Base-by-base conservation (phyloP, 1,140 invertebrate species). In the Eriosoma lanigerum region DNA sequence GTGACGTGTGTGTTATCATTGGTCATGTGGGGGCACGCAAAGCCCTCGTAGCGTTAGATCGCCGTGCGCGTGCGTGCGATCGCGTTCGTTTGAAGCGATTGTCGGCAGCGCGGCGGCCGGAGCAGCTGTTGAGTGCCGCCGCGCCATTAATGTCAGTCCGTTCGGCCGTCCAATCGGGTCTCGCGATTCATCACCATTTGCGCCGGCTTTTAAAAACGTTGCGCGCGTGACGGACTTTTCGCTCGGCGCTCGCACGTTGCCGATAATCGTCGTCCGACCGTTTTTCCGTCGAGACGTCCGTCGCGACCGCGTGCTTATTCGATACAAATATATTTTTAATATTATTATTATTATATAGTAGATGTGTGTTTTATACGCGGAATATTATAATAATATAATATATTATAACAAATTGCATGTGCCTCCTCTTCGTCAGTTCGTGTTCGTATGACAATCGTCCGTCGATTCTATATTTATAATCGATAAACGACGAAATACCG, bases 71-170 rank as follows among this genome's bases (percentile, higher is more conserved):
- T 24, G 32, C 64, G 64, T 21, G 32, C 64, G 64, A 12, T 32
- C 32, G 13, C 44, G 66, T 9, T 24, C 66, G 66, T 68, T 38
- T 19, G 29, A 68, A 46, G 64, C 64, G 32, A 4, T 38, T 8
- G 32, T 3, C 32, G 32, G 3, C 32, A 19, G 29, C 50, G 73
- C 54, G 29, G 13, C 48, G 24, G 52, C 4, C 26, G 29, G 29
- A 76, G 73, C 73, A 76, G 73, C 73, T 76, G 73, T 76, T 76
- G 73, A 76, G 52, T 58, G 73, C 70, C 50, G 52, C 73, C 73
- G 52, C 73, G 73, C 73, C 73, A 76, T 76, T 76, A 76, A 76
- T 76, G 73, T 44, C 73, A 76, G 73, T 76, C 54, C 73, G 73
- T 76, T 54, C 50, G 73, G 32, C 73, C 73, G 73, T 76, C 73